Evolutionary conservation across 2,113 vertebrate genomes (phyloP).

Genomic region (Arothron firmamentum): DNA sequence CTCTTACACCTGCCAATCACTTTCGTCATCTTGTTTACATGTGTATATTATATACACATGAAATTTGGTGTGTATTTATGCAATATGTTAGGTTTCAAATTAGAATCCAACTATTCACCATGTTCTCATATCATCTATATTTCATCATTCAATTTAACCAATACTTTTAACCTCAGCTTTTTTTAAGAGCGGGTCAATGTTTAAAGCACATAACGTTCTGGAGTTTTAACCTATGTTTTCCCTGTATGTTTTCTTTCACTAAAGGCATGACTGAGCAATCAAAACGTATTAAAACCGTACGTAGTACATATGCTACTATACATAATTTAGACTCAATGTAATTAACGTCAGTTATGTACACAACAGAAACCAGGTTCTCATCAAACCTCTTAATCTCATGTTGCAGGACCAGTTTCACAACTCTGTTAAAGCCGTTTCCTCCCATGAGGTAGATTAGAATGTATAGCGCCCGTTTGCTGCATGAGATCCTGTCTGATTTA

Average conservation of each 20-base stretch:
- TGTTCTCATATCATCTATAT: too few relatives aligned
- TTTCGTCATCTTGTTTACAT: constrained; percentile 1
- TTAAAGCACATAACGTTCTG: too few relatives aligned
- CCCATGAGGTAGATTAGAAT: constrained; percentile 32
- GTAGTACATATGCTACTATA: constrained; percentile 3
- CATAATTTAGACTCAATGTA: background rate
- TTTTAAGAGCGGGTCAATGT: too few relatives aligned
- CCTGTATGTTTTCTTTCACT: too few relatives aligned
- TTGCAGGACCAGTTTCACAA: constrained; percentile 30
- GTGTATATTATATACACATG: too few relatives aligned
- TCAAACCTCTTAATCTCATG: constrained; percentile 9
- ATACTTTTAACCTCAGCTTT: too few relatives aligned
- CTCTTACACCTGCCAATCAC: constrained; percentile 46
- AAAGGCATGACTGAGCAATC: too few relatives aligned
- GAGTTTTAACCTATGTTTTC: too few relatives aligned
- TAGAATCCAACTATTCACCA: too few relatives aligned
- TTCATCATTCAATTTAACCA: too few relatives aligned
- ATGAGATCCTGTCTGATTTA: constrained; percentile 1
- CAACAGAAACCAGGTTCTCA: constrained; percentile 9
- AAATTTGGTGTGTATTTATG: too few relatives aligned
- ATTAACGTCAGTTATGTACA: background rate
- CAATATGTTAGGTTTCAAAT: too few relatives aligned
- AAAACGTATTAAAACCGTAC: background rate
- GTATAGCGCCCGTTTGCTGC: constrained; percentile 13
- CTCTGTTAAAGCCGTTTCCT: constrained; percentile 21